Evolutionary conservation across 1,140 invertebrate genomes (phyloP).

Genomic region (Cataglyphis hispanica): DNA sequence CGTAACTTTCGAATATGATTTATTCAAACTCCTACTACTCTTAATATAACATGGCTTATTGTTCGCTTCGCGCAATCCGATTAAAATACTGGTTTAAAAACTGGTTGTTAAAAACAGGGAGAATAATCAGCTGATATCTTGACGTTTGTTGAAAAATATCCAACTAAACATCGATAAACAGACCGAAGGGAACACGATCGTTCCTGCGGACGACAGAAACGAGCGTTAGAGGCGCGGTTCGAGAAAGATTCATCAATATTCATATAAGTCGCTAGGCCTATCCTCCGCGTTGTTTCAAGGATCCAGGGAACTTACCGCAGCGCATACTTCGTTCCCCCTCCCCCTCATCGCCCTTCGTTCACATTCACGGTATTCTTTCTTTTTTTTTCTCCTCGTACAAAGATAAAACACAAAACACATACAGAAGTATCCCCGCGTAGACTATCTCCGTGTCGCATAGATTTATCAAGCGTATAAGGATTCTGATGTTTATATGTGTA

Average conservation of each 20-base stretch:
- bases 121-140: neutral
- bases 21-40: too few species aligned
- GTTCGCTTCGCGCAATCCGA: too few species aligned
- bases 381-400: neutral
- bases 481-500: constrained; percentile 1
- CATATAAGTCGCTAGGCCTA: constrained; percentile 83
- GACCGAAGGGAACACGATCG: neutral
- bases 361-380: constrained; percentile 7
- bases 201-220: constrained; percentile 40
- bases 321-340: constrained; percentile 31
- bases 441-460: neutral
- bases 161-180: neutral
- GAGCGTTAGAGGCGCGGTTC: constrained; percentile 68
- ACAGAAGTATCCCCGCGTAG: neutral
- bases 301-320: constrained; percentile 78
- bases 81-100: too few species aligned
- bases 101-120: too few species aligned
- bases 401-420: constrained; percentile 15
- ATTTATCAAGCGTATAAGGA: constrained; percentile 40
- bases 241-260: constrained; percentile 86
- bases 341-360: constrained; percentile 5
- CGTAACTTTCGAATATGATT: too few species aligned
- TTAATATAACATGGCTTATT: too few species aligned
- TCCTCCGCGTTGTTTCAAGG: constrained; percentile 82
- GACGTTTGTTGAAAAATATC: neutral